Evolutionary conservation across 2,888 invertebrate species (phyloP).

Genomic region (Dyspetes luteomarginatus): DNA sequence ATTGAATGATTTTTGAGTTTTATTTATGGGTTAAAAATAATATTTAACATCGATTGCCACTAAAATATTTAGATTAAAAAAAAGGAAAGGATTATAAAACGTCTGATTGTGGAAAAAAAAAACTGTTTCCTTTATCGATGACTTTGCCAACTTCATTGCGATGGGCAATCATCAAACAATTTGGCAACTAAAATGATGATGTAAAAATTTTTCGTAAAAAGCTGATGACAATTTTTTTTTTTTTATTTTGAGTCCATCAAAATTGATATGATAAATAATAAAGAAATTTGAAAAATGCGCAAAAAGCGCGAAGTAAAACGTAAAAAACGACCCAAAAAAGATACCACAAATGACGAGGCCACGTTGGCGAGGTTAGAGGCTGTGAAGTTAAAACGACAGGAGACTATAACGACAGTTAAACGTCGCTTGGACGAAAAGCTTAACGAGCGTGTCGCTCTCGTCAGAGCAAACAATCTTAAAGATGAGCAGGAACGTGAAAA

Average conservation of each 20-base stretch:
- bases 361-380: conserved; percentile 55
- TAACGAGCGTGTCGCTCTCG: conserved; percentile 53
- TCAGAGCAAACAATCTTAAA: conserved; percentile 52
- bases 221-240: not conserved
- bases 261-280: no score
- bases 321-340: conserved; percentile 39
- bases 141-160: conserved; percentile 32
- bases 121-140: no score
- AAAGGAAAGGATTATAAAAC: not conserved
- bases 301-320: conserved; percentile 49
- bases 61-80: not conserved
- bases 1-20: no score
- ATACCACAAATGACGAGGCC: conserved; percentile 36
- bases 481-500: conserved; percentile 44
- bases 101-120: no score
- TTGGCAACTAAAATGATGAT: conserved; percentile 11
- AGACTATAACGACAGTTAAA: conserved; percentile 64
- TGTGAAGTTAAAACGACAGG: conserved; percentile 64
- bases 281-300: conserved; percentile 56
- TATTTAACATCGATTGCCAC: no score
- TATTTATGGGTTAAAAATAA: no score
- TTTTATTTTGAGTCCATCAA: no score
- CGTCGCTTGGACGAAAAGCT: conserved; percentile 65
- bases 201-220: conserved; percentile 10
- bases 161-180: not conserved